Percentiles rank a stretch among this genome's conserved stretches.
Evolutionary conservation across 1,140 invertebrate species (phyloP).

Genomic region (Calephelis virginiensis): DNA sequence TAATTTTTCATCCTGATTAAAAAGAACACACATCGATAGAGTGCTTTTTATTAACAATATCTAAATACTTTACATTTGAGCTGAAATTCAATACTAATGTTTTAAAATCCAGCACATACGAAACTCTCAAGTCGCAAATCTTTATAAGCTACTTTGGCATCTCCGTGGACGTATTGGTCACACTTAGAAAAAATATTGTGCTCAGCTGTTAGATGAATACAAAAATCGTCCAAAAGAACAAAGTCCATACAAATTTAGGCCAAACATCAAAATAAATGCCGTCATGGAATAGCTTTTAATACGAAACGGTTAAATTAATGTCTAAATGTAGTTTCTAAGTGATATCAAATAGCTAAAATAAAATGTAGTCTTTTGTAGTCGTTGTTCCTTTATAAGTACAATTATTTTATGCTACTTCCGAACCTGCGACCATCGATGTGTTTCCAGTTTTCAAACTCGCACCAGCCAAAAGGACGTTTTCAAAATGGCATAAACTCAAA

Average conservation of each 20-base stretch:
- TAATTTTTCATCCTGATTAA: constrained; percentile 6
- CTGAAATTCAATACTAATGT: constrained; percentile 17
- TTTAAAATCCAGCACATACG: constrained; percentile 5
- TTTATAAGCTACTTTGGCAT: constrained; percentile 73
- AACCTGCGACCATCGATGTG: background rate
- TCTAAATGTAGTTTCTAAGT: background rate
- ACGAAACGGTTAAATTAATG: constrained; percentile 11
- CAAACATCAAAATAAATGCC: constrained; percentile 67
- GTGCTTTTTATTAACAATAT: background rate
- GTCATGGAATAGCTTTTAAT: constrained; percentile 64
- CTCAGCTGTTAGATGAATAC: constrained; percentile 26
- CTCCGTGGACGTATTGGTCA: constrained; percentile 64
- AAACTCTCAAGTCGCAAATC: constrained; percentile 17
- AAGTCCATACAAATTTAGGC: constrained; percentile 64
- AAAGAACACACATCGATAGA: constrained; percentile 7
- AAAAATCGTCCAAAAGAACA: constrained; percentile 38
- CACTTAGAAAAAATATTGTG: constrained; percentile 54
- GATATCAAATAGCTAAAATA: constrained; percentile 6
- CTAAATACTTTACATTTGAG: constrained; percentile 27
- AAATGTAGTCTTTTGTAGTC: constrained; percentile 52
- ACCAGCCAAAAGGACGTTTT: too few species aligned
- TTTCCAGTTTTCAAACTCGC: too few species aligned
- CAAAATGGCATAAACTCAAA: too few species aligned
- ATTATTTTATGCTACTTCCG: constrained; percentile 18
- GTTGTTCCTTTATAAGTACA: constrained; percentile 57